Conservation (phyloP, 1,140 invertebrate genomes). For the Reticulitermes speratus region DNA sequence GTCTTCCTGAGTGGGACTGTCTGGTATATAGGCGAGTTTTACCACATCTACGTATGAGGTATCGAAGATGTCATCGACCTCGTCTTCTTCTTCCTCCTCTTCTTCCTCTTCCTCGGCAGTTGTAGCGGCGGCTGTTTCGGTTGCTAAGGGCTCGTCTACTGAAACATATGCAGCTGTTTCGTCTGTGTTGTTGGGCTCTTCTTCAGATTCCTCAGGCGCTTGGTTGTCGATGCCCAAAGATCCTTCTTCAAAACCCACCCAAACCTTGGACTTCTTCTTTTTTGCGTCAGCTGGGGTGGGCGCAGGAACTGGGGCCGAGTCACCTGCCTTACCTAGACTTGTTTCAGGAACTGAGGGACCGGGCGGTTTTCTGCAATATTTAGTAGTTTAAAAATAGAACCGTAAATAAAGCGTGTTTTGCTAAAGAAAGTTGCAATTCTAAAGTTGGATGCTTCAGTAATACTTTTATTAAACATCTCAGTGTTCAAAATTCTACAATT, state of each 20-base stretch:
- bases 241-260: conserved; percentile 41
- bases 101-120: conserved; percentile 44
- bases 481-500: too few relatives aligned
- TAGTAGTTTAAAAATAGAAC: background rate
- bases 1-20: conserved; percentile 60
- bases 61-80: conserved; percentile 82
- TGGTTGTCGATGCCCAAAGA: conserved; percentile 18
- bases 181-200: conserved; percentile 35
- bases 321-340: background rate
- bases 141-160: conserved; percentile 7
- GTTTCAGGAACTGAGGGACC: conserved; percentile 37
- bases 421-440: too few relatives aligned
- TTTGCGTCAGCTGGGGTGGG: background rate
- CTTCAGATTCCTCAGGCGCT: conserved; percentile 30
- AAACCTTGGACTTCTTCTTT: conserved; percentile 29
- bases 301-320: background rate
- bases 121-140: background rate
- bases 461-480: too few relatives aligned
- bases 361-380: background rate
- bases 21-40: conserved; percentile 83
- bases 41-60: conserved; percentile 83
- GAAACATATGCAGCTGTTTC: background rate
- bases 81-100: conserved; percentile 68
- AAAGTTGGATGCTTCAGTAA: too few relatives aligned
- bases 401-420: background rate